phyloP scores from a whole-genome alignment of 2,888 invertebrate species.

The Hypomecis punctinalis region DNA sequence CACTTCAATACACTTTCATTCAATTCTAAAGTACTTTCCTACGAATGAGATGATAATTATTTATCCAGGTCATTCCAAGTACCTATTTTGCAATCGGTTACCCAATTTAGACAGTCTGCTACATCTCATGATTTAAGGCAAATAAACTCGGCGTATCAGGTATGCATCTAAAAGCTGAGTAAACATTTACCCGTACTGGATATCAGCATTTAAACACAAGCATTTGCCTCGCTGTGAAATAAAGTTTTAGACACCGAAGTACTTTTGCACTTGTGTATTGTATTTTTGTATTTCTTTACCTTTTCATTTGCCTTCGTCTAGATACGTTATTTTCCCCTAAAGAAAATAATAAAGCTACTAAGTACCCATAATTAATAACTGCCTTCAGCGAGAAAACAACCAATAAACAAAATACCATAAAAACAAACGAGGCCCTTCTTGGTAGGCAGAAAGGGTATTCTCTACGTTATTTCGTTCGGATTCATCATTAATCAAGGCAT shows the following conservation, averaged over 20 bases:
- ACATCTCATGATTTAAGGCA: not conserved
- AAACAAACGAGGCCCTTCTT: slow-evolving; percentile 1
- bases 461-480: slow-evolving; percentile 30
- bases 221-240: slow-evolving; percentile 4
- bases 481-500: slow-evolving; percentile 49
- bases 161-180: slow-evolving; percentile 17
- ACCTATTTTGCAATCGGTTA: no score
- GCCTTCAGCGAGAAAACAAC: not conserved
- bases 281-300: no score
- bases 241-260: slow-evolving; percentile 2
- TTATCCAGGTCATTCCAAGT: no score
- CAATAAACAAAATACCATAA: slow-evolving; percentile 1
- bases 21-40: no score
- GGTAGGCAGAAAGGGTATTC: slow-evolving; percentile 11
- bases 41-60: no score
- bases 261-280: no score
- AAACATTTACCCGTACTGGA: slow-evolving; percentile 11
- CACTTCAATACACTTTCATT: no score
- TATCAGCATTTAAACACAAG: not conserved
- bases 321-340: not conserved
- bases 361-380: not conserved
- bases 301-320: no score
- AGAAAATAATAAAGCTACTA: not conserved
- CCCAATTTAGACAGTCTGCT: not conserved
- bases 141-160: slow-evolving; percentile 7